phyloP scores from a whole-genome alignment of 2,888 invertebrate genomes.

The Hybos culiciformis region DNA sequence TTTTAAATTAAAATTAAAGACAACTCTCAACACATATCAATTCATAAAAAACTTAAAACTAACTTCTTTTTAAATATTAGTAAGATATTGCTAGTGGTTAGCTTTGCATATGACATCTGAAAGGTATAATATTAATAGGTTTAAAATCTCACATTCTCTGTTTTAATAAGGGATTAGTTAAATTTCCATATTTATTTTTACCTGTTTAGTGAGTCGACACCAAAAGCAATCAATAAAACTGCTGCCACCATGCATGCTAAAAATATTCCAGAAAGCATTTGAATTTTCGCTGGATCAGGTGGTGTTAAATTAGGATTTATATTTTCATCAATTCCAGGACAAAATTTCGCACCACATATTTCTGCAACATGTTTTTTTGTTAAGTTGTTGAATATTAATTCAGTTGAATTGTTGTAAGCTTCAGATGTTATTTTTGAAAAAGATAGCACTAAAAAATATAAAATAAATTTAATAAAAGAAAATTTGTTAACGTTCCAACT shows the following conservation, averaged over 20 bases:
- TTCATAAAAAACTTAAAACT: no score
- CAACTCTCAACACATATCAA: no score
- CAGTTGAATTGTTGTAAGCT: background rate
- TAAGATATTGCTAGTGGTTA: no score
- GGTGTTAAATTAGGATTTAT: constrained; percentile 54
- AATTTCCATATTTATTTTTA: constrained; percentile 27
- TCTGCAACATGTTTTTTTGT: constrained; percentile 39
- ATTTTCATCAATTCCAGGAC: constrained; percentile 42
- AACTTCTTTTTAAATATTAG: no score
- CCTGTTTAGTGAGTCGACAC: constrained; percentile 70
- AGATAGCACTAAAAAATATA: constrained; percentile 11
- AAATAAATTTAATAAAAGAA: background rate
- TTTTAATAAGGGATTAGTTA: no score
- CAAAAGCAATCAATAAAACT: constrained; percentile 55
- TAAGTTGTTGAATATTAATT: background rate
- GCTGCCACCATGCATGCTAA: constrained; percentile 65
- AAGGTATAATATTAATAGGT: no score
- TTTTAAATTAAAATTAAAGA: no score
- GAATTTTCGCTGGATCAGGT: constrained; percentile 59
- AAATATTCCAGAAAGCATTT: constrained; percentile 67
- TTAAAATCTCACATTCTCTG: no score
- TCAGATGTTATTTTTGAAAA: constrained; percentile 21
- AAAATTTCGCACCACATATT: constrained; percentile 63
- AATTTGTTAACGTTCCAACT: background rate
- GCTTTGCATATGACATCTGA: no score